These are phyloP conservation scores for Stenchaetothrips biformis DNA, from an alignment of 2,888 invertebrate genomes.

Conservation along the genomic window DNA sequence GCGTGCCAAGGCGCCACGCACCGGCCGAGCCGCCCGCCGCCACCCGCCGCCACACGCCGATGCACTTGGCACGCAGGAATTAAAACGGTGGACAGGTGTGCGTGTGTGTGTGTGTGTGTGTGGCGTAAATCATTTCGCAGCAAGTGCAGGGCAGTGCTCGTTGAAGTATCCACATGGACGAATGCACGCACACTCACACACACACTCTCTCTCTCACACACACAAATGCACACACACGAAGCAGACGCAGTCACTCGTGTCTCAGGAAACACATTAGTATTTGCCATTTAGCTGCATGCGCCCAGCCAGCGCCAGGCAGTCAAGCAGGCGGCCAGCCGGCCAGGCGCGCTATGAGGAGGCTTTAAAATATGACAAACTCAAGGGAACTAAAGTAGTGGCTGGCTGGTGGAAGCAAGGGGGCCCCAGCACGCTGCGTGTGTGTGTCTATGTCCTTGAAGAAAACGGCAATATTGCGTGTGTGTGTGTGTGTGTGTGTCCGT, in stretches of 20 bases:
- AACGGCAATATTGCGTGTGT: background rate
- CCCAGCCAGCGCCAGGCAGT: too few species aligned
- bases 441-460: background rate
- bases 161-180: background rate
- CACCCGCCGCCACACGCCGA: background rate
- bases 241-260: background rate
- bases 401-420: background rate
- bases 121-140: background rate
- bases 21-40: background rate
- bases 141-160: background rate
- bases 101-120: too few species aligned
- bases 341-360: background rate
- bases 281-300: background rate
- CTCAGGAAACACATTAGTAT: constrained; percentile 17
- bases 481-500: background rate
- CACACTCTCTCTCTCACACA: background rate
- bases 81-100: background rate
- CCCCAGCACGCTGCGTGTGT: background rate
- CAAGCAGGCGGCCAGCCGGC: background rate
- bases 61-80: background rate
- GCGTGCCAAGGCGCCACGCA: background rate
- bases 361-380: constrained; percentile 19
- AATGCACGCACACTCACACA: background rate
- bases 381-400: background rate
- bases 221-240: background rate